Base-by-base conservation (phyloP, 2,113 vertebrate species). In the Arvicanthis niloticus region DNA sequence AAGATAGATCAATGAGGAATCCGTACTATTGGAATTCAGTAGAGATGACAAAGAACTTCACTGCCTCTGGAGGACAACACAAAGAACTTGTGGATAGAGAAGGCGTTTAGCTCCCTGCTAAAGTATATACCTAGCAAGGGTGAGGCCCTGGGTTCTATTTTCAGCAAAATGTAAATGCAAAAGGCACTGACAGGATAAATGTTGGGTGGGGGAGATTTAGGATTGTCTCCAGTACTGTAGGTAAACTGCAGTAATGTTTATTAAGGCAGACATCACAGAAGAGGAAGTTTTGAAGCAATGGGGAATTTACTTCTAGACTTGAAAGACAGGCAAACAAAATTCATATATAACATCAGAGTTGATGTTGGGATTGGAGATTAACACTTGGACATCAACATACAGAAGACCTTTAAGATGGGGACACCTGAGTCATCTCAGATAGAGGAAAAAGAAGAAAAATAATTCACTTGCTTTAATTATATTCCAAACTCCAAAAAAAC, bases 401-500 rank as follows among this genome's bases (percentile, higher is more conserved):
- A 72, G 12, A 88, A 4, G 53, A 29, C 45, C 76, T 78, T 85
- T 67, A 67, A 37, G 91, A 56, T 77, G 34, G 3, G 67, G 37
- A 87, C 68, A 93, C 65, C 4, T 16, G 22, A 73, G 82, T 22
- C 77, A 84, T 16, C n/a, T 77, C n/a, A 75, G 16, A 17, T 10
- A 73, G 34, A 94, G 31, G 19, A 87, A 31, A 60, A 94, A 78
- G 40, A 22, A 91, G 9, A 72, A 92, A 93, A 78, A 88, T 34
- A 42, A 95, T 40, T 88, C 51, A 51, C 29, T 80, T 78, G 29
- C 90, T 24, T 42, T 91, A 90, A 95, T 93, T 93, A 72, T 68
- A 96, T 65, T 95, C 29, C 40, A 37, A 91, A 92, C 76, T 78
- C 91, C n/a, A 65, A 62, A 45, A 82, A 94, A 87, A 89, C 60